Conservation (phyloP, 2,888 invertebrate genomes). For the Merodon equestris region DNA sequence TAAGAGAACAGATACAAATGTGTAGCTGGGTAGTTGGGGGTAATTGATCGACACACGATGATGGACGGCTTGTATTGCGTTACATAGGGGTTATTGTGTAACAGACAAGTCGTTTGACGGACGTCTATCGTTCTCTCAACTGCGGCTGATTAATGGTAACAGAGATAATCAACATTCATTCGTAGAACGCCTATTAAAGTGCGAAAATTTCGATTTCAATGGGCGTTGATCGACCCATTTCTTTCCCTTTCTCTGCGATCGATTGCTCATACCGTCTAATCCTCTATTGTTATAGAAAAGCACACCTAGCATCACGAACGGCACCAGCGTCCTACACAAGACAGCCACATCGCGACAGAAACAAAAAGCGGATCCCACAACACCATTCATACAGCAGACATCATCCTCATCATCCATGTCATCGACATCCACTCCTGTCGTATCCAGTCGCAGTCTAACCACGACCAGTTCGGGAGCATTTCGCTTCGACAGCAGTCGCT, state of each 20-base stretch:
- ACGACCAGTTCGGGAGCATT: slow-evolving; percentile 59
- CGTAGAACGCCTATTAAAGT: too few species aligned
- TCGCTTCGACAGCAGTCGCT: slow-evolving; percentile 58
- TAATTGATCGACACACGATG: slow-evolving; percentile 37
- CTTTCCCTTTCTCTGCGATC: too few species aligned
- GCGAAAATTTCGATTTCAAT: too few species aligned
- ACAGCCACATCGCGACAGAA: neutral
- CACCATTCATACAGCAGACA: slow-evolving; percentile 45
- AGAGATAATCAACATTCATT: too few species aligned
- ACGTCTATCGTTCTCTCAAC: neutral
- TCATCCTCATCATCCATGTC: slow-evolving; percentile 57
- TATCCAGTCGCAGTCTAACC: slow-evolving; percentile 38
- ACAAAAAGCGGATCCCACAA: slow-evolving; percentile 21
- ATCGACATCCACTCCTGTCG: slow-evolving; percentile 42
- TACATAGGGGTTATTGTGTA: slow-evolving; percentile 14
- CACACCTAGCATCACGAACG: slow-evolving; percentile 56
- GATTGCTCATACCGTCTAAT: neutral
- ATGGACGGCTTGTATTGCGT: slow-evolving; percentile 2
- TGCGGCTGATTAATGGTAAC: neutral
- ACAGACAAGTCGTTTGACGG: too few species aligned
- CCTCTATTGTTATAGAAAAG: slow-evolving; percentile 56
- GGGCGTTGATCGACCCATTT: neutral
- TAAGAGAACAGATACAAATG: slow-evolving; percentile 71
- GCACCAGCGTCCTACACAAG: slow-evolving; percentile 38
- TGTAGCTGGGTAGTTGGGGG: neutral